Evolutionary conservation across 2,888 invertebrate genomes (phyloP), one percentile per base, ranked within the genome.

Genomic region (Dynastes maya): DNA sequence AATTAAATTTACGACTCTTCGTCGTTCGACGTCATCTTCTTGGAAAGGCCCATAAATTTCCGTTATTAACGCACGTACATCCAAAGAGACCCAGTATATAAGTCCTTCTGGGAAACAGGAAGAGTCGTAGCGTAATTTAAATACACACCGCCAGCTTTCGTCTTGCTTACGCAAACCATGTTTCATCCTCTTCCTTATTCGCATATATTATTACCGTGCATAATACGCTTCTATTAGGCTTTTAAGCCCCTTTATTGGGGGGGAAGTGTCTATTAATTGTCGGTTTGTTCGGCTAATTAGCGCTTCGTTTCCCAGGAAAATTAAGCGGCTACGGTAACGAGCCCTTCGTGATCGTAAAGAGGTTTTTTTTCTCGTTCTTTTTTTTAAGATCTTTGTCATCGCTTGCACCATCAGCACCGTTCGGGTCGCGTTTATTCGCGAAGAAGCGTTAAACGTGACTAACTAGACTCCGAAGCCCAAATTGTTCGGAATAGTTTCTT

Each of bases 291-390:
- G 37, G 72, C 45, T 74, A 74, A 74, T 74, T 74, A 74, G 40
- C 61, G 72, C 61, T 61, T 74, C 61, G 72, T 74, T 74, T 74
- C 72, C 61, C 72, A 74, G 61, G 72, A 32, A 51, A 68, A 68
- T 68, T 68, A 51, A 68, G 68, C 68, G 27, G 29, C 68, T 5
- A 49, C 51, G 68, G 68, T 9, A 68, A 68, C 68, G 68, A 29
- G 68, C 9, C 51, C 29, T 16, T 8, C 13, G 22, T 51, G 68
- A 63, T 63, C 29, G 11, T 63, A 58, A 58, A 5, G 8, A 6
- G 22, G 8, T 2, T 68, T 53, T 65, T 65, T 65, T 40, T 40
- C 5, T 8, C 65, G 40, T 68, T 68, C 22, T 29, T 5, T 22
- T 51, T n/a, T 63, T 29, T 0, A 32, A 13, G 2, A 32, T 32